Evolutionary conservation across 2,113 vertebrate genomes (phyloP).

Genomic region (Hyperopisus bebe): DNA sequence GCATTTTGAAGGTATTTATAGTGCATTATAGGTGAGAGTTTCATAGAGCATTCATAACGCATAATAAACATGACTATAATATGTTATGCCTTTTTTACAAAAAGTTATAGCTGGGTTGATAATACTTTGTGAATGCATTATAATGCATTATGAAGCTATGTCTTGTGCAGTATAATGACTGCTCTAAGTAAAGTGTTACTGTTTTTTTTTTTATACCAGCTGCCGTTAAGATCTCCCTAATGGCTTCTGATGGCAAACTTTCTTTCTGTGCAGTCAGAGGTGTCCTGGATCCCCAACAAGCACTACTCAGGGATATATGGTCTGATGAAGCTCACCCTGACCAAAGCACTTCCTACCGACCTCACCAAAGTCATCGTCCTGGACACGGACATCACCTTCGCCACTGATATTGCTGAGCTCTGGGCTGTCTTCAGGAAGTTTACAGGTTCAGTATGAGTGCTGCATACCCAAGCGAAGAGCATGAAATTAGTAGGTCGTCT

Average conservation of each 20-base stretch:
- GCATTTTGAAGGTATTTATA: too few species aligned
- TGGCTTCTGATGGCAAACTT: neutral
- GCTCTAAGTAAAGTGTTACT: too few species aligned
- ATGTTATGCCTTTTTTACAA: too few species aligned
- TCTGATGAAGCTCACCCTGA: slow-evolving; percentile 90
- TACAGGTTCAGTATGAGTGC: slow-evolving; percentile 63
- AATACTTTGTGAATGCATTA: too few species aligned
- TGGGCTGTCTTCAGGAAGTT: slow-evolving; percentile 91
- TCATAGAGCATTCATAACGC: too few species aligned
- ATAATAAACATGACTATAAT: too few species aligned
- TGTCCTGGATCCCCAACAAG: slow-evolving; percentile 96
- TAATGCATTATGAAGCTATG: too few species aligned
- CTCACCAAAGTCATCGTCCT: slow-evolving; percentile 89
- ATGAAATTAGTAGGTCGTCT: neutral
- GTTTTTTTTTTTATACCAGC: neutral
- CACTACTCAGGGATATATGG: slow-evolving; percentile 96
- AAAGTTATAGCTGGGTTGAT: too few species aligned
- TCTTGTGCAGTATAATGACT: too few species aligned
- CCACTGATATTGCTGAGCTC: slow-evolving; percentile 88
- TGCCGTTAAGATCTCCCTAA: neutral
- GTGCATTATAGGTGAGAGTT: too few species aligned
- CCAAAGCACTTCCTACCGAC: slow-evolving; percentile 73
- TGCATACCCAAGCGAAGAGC: neutral
- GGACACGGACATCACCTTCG: slow-evolving; percentile 94
- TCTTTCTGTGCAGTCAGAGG: slow-evolving; percentile 66